Evolutionary conservation across 2,113 vertebrate species (phyloP).

Genomic region (Grammomys dolichurus): DNA sequence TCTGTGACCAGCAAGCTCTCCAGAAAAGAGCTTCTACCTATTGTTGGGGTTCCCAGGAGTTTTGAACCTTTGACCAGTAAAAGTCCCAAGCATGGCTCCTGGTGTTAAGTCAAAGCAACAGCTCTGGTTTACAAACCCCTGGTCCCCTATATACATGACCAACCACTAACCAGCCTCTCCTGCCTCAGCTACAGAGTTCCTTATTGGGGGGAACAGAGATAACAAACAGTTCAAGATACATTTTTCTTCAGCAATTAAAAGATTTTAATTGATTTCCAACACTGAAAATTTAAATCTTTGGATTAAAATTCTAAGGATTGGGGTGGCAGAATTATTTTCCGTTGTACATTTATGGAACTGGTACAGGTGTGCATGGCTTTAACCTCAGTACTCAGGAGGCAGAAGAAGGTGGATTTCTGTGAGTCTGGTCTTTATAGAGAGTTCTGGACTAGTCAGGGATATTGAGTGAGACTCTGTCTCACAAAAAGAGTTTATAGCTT

Average conservation of each 20-base stretch:
- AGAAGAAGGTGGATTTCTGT: not conserved
- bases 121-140: not conserved
- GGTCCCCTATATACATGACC: not conserved
- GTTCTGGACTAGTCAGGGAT: not conserved
- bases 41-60: not conserved
- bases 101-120: not conserved
- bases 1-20: not conserved
- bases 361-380: not conserved
- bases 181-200: too few relatives aligned
- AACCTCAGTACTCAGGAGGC: not conserved
- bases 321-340: not conserved
- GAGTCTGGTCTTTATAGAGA: not conserved
- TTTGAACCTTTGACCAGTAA: not conserved
- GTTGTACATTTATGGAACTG: not conserved
- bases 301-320: not conserved
- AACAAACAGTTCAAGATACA: not conserved
- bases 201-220: not conserved
- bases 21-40: not conserved
- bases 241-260: not conserved
- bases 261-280: not conserved
- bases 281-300: not conserved
- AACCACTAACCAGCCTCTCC: not conserved
- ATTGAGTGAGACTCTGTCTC: not conserved
- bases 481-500: not conserved
- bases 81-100: not conserved